Percentiles rank a stretch among this genome's conserved stretches.
Conservation (phyloP, 2,797 vertebrate species). For the Aphelocoma californica region DNA sequence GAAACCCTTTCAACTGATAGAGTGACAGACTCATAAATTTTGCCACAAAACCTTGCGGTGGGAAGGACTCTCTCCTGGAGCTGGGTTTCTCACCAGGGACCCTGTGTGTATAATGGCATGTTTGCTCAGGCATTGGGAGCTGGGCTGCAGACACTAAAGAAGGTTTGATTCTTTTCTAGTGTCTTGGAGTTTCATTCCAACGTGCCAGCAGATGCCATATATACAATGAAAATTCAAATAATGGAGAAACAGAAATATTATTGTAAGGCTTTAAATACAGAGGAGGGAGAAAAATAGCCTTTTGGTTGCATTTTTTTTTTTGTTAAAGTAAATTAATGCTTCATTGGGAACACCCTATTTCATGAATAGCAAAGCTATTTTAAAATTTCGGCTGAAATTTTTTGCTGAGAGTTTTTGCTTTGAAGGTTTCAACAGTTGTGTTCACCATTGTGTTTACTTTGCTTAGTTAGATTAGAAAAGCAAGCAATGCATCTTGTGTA, state of each 20-base stretch:
- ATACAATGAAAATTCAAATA: neutral
- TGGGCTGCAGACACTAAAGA: conserved; percentile 12
- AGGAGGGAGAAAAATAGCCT: neutral
- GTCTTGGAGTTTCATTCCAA: neutral
- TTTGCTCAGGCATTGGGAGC: conserved; percentile 39
- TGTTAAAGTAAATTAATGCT: neutral
- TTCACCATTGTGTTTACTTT: neutral
- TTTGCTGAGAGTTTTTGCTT: neutral
- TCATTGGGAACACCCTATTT: neutral
- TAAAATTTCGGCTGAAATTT: neutral
- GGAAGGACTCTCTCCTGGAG: conserved; percentile 16
- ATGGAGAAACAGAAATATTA: neutral
- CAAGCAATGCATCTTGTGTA: neutral
- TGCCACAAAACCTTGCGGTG: conserved; percentile 34
- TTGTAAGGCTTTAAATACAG: conserved; percentile 1
- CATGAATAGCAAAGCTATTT: neutral
- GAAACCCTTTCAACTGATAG: conserved; percentile 54
- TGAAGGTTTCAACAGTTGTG: neutral
- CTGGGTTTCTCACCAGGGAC: conserved; percentile 32
- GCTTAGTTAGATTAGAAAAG: neutral
- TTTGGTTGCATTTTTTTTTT: neutral
- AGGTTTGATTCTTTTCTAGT: conserved; percentile 8
- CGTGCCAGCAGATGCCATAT: neutral
- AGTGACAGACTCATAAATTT: conserved; percentile 64
- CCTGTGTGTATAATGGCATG: conserved; percentile 41